Evolutionary conservation across 2,888 invertebrate genomes (phyloP).

Genomic region (Eustalomyia histrio): DNA sequence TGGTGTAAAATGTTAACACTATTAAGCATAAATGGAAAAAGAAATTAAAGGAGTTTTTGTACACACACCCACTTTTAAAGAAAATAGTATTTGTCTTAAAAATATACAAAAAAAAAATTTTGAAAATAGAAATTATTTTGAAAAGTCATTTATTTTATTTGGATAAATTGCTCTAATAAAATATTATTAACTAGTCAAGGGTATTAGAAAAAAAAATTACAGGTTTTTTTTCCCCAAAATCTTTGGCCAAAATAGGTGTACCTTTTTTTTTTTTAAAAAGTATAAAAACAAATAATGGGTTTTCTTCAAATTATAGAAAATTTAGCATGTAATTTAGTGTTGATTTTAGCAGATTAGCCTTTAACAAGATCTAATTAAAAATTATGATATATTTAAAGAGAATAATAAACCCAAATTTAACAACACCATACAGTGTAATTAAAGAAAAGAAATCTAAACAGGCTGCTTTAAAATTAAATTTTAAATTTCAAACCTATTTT

Average conservation of each 20-base stretch:
- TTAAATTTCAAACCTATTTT: too few species aligned
- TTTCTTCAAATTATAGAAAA: not conserved
- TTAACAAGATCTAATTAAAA: constrained; percentile 1
- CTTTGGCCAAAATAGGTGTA: constrained; percentile 13
- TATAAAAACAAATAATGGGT: constrained; percentile 41
- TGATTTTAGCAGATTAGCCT: constrained; percentile 20
- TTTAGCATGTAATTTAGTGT: constrained; percentile 21
- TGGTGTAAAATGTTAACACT: constrained; percentile 72
- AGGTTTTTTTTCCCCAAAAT: not conserved
- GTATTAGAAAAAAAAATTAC: too few species aligned
- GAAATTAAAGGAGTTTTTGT: constrained; percentile 27
- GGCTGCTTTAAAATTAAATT: too few species aligned
- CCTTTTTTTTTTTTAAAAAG: not conserved
- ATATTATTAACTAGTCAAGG: not conserved
- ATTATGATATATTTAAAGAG: not conserved
- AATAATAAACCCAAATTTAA: too few species aligned
- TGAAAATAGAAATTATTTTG: not conserved
- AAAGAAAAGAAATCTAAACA: too few species aligned
- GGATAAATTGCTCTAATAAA: constrained; percentile 44
- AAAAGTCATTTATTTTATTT: constrained; percentile 20
- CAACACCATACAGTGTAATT: too few species aligned
- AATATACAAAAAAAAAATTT: not conserved
- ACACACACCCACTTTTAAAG: not conserved
- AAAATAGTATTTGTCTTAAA: constrained; percentile 4
- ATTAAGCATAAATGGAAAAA: constrained; percentile 44